Conservation (phyloP, 1,140 invertebrate species). For the Asobara japonica region DNA sequence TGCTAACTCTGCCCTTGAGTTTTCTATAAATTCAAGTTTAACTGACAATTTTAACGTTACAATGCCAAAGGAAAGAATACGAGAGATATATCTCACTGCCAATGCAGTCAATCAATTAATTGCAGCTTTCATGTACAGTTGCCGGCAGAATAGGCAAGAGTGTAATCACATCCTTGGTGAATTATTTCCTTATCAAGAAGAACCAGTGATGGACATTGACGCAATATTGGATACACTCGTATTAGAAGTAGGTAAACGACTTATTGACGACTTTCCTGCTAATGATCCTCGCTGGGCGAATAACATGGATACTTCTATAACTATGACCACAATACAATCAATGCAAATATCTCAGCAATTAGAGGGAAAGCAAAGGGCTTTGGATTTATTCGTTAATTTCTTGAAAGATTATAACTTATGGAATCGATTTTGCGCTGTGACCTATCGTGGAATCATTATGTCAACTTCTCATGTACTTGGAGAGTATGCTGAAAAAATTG, state of each 20-base stretch:
- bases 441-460: constrained; percentile 69
- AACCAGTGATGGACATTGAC: constrained; percentile 68
- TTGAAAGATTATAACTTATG: constrained; percentile 80
- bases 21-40: constrained; percentile 42
- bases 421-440: constrained; percentile 72
- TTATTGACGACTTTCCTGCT: constrained; percentile 88
- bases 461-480: constrained; percentile 75
- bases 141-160: constrained; percentile 65
- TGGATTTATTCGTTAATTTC: constrained; percentile 79
- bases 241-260: constrained; percentile 77
- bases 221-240: constrained; percentile 75
- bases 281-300: constrained; percentile 86
- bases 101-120: constrained; percentile 76
- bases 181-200: constrained; percentile 72
- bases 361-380: constrained; percentile 84
- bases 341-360: constrained; percentile 86
- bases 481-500: constrained; percentile 80
- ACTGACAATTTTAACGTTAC: constrained; percentile 70
- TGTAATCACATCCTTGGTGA: constrained; percentile 75
- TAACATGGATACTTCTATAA: constrained; percentile 49
- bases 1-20: constrained; percentile 49
- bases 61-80: constrained; percentile 76
- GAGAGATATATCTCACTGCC: constrained; percentile 75
- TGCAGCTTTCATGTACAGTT: constrained; percentile 74
- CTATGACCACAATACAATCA: constrained; percentile 67